These are phyloP conservation scores for Piaya cayana DNA, from an alignment of 2,113 vertebrate genomes.

Conservation along the genomic window DNA sequence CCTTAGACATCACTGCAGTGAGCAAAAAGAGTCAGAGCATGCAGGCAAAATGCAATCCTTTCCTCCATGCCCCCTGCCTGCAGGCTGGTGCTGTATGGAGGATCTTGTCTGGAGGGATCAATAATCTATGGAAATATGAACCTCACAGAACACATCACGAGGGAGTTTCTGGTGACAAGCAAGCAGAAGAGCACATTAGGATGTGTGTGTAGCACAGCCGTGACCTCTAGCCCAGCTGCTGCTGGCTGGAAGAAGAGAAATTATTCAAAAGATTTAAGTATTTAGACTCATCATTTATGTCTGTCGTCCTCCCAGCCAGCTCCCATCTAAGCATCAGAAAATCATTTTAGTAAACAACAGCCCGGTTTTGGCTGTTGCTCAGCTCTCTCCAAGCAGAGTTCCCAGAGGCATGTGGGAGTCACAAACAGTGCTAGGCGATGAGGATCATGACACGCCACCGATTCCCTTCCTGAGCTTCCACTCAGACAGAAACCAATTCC, in stretches of 20 bases:
- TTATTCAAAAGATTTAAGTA: background rate
- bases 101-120: background rate
- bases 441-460: background rate
- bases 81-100: background rate
- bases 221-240: background rate
- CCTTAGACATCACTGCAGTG: background rate
- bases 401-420: background rate
- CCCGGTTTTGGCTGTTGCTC: background rate
- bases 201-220: fast-evolving
- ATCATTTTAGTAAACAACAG: background rate
- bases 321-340: background rate
- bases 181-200: background rate
- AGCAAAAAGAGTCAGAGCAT: background rate
- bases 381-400: background rate
- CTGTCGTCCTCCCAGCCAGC: background rate
- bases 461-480: background rate
- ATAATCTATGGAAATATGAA: fast-evolving
- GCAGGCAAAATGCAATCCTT: background rate
- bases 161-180: background rate
- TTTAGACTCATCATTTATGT: background rate
- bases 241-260: background rate
- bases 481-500: background rate
- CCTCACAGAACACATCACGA: fast-evolving
- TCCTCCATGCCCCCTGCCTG: background rate
- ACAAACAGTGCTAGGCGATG: background rate